Percentiles rank a stretch among this genome's conserved stretches.
These are phyloP conservation scores for Xyrauchen texanus DNA, from an alignment of 2,113 vertebrate genomes.

Conservation along the genomic window DNA sequence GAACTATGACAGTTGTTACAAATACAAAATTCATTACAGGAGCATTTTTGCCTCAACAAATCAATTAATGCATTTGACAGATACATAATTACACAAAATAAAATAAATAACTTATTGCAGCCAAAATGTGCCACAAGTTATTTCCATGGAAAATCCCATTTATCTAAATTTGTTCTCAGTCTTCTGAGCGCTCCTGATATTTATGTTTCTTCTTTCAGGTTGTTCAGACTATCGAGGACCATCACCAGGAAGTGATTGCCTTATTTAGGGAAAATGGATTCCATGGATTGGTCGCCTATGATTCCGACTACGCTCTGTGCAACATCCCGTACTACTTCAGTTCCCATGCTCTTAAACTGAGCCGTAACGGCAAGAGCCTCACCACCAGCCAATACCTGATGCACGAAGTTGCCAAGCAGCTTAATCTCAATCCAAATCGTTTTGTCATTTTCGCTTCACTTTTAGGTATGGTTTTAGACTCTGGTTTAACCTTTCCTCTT, in stretches of 20 bases:
- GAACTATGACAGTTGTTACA: no score
- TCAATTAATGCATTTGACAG: neutral
- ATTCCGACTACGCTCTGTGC: slow-evolving; percentile 94
- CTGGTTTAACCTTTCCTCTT: no score
- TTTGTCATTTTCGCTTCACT: slow-evolving; percentile 95
- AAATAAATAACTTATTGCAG: neutral
- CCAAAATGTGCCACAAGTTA: no score
- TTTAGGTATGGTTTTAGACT: slow-evolving; percentile 79
- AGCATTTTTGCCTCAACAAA: neutral
- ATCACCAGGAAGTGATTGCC: slow-evolving; percentile 95
- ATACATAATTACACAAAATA: no score
- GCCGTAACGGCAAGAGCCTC: slow-evolving; percentile 94
- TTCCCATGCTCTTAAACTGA: slow-evolving; percentile 93
- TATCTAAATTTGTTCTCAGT: neutral
- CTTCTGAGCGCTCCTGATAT: neutral
- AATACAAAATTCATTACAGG: no score
- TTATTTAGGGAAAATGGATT: slow-evolving; percentile 92
- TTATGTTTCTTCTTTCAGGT: slow-evolving; percentile 74
- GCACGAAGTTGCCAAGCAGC: slow-evolving; percentile 95
- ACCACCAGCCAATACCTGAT: slow-evolving; percentile 97
- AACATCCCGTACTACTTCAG: slow-evolving; percentile 96
- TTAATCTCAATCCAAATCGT: slow-evolving; percentile 90
- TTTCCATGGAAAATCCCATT: neutral
- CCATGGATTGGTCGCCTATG: slow-evolving; percentile 92
- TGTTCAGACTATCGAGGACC: slow-evolving; percentile 93